Evolutionary conservation across 2,113 vertebrate species (phyloP).

Genomic region (Hyperopisus bebe): DNA sequence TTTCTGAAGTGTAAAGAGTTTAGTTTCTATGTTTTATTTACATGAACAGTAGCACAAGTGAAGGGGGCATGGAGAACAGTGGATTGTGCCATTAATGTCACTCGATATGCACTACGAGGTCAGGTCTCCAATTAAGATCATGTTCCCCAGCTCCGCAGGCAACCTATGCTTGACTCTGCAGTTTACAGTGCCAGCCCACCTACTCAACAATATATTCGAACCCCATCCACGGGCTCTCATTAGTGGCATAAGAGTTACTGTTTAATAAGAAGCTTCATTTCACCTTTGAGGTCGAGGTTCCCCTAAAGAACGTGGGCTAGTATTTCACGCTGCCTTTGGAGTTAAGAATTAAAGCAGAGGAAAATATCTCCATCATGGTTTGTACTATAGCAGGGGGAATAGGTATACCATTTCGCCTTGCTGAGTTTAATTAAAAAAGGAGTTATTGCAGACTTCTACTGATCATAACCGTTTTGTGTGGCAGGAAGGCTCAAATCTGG

Average conservation of each 20-base stretch:
- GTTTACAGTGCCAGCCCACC: background rate
- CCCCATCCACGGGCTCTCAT: background rate
- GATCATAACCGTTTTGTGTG: background rate
- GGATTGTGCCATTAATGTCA: background rate
- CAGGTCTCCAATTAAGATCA: background rate
- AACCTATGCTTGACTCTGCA: background rate
- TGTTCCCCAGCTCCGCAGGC: background rate
- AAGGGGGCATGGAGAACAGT: background rate
- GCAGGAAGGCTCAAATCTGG: conserved; percentile 12
- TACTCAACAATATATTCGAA: background rate
- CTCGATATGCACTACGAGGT: background rate
- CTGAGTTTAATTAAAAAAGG: conserved; percentile 27
- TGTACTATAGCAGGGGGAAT: background rate
- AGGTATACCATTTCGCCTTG: background rate
- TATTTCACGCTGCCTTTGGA: background rate
- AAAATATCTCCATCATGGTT: background rate
- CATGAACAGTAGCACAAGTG: background rate
- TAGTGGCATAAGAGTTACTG: background rate
- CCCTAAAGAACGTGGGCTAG: background rate
- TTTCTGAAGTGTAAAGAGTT: background rate
- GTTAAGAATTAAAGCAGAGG: background rate
- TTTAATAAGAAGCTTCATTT: conserved; percentile 7
- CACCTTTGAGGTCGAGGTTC: background rate
- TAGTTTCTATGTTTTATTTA: conserved; percentile 16
- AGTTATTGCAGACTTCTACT: conserved; percentile 23